Conservation (phyloP, 2,113 vertebrate genomes). For the Takifugu bimaculatus region DNA sequence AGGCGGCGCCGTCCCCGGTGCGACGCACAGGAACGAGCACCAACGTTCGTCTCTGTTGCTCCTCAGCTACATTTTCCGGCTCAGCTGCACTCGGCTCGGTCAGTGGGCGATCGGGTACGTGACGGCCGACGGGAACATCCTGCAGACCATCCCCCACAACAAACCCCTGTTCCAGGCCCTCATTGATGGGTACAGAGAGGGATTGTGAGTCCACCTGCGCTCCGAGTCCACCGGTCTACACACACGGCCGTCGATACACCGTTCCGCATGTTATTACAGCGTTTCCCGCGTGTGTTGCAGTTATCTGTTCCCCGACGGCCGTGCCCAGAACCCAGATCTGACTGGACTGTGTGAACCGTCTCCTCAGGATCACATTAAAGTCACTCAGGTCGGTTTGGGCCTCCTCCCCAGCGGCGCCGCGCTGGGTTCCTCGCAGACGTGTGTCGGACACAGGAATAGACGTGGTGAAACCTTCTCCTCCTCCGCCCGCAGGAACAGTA, state of each 20-base stretch:
- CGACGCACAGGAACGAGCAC: not conserved
- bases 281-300: constrained; percentile 46
- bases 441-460: too few relatives aligned
- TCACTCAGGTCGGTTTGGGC: constrained; percentile 84
- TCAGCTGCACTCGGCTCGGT: constrained; percentile 95
- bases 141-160: constrained; percentile 98
- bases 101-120: constrained; percentile 99
- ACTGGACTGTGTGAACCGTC: constrained; percentile 96
- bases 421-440: too few relatives aligned
- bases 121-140: constrained; percentile 96
- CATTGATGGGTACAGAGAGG: constrained; percentile 98
- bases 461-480: not conserved
- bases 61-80: constrained; percentile 91
- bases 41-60: not conserved
- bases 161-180: constrained; percentile 98
- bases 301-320: constrained; percentile 96
- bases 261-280: not conserved
- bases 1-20: not conserved
- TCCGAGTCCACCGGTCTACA: too few relatives aligned
- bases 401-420: not conserved
- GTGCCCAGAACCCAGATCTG: constrained; percentile 94
- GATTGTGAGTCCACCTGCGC: constrained; percentile 84
- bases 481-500: constrained; percentile 87
- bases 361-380: constrained; percentile 99
- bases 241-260: too few relatives aligned